Conservation (phyloP, 37 sponge, comb jelly and placozoan genomes). For the Theonella swinhoei region DNA sequence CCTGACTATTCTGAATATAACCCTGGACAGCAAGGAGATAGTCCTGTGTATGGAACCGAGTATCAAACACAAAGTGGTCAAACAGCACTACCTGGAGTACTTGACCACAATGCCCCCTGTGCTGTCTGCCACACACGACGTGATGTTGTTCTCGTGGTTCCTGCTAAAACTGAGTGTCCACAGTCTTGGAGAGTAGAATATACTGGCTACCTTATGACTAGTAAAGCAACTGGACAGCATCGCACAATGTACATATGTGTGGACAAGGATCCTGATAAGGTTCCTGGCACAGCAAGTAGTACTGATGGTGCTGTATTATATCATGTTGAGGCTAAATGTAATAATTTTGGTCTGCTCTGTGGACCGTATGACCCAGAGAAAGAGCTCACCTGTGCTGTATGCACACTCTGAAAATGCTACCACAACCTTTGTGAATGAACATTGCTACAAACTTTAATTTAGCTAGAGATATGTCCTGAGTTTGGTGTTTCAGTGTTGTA, state of each 20-base stretch:
- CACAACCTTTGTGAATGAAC: too few species aligned
- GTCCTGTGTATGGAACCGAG: slow-evolving; percentile 35
- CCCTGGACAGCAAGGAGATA: slow-evolving; percentile 13
- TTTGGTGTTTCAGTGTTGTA: too few species aligned
- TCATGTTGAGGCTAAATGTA: slow-evolving; percentile 39
- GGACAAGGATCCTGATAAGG: slow-evolving; percentile 22
- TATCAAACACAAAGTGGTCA: slow-evolving; percentile 11
- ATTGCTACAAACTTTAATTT: too few species aligned
- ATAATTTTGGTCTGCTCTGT: slow-evolving; percentile 40
- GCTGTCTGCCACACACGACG: slow-evolving; percentile 33
- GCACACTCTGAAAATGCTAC: too few species aligned
- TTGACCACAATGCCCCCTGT: slow-evolving; percentile 29
- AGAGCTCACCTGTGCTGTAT: slow-evolving; percentile 56
- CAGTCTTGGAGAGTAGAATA: slow-evolving; percentile 39
- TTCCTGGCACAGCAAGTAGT: slow-evolving; percentile 10
- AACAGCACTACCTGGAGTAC: neutral
- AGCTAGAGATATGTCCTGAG: too few species aligned
- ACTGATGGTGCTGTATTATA: slow-evolving; percentile 46
- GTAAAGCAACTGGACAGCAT: neutral
- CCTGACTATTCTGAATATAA: slow-evolving; percentile 30
- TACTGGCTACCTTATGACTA: slow-evolving; percentile 41
- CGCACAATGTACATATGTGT: slow-evolving; percentile 32
- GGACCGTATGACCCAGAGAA: slow-evolving; percentile 38
- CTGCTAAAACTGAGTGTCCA: slow-evolving; percentile 32
- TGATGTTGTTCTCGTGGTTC: slow-evolving; percentile 13